A percentile compares a stretch with the other conserved stretches of the same genome.
Conservation (phyloP, 2,797 vertebrate species). For the Urosaurus nigricauda region DNA sequence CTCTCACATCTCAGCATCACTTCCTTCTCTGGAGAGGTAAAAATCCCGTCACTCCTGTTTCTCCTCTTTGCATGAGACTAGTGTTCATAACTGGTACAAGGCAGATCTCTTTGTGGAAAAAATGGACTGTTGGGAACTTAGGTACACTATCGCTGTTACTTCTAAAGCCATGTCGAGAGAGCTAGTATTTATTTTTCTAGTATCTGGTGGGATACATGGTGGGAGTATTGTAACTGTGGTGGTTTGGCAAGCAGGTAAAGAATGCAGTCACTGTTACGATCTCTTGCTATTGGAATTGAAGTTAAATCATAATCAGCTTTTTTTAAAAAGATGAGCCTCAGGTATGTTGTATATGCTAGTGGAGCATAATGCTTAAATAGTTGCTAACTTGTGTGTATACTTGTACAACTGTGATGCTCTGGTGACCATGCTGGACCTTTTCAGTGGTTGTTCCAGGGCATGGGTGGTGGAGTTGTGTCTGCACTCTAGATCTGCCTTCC, state of each 20-base stretch:
- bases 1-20: constrained; percentile 59
- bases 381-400: no score
- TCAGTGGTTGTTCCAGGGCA: no score
- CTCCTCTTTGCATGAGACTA: no score
- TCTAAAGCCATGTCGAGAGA: no score
- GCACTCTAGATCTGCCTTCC: no score
- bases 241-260: neutral
- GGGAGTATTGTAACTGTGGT: neutral
- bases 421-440: no score
- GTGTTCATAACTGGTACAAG: neutral
- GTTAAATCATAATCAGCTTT: neutral
- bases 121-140: neutral
- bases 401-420: no score
- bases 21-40: constrained; percentile 67
- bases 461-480: no score
- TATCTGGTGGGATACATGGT: no score
- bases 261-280: neutral
- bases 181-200: neutral
- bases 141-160: no score
- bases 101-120: neutral
- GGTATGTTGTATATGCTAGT: neutral
- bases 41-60: neutral
- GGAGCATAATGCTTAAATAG: no score
- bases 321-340: neutral
- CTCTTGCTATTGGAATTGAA: neutral